phyloP scores from a whole-genome alignment of 1,140 invertebrate species.

The Polypedilum pembai region DNA sequence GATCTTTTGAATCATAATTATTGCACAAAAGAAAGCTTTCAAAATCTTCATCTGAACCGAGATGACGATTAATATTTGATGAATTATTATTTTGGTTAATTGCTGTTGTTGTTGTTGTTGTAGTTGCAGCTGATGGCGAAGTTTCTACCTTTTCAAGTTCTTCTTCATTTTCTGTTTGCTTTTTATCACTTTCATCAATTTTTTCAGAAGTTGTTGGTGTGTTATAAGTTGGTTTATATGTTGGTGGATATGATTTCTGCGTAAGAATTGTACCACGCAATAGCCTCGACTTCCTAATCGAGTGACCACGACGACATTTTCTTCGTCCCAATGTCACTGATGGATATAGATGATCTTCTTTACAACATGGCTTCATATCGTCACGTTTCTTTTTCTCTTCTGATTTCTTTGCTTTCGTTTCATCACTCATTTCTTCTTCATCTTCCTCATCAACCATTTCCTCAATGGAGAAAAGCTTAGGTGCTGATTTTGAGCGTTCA shows the following conservation, averaged over 20 bases:
- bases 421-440: conserved; percentile 48
- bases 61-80: not conserved
- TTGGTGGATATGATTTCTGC: conserved; percentile 7
- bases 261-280: conserved; percentile 29
- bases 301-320: conserved; percentile 42
- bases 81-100: not conserved
- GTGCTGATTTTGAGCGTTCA: conserved; percentile 90
- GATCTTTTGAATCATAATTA: conserved; percentile 35
- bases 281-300: conserved; percentile 36
- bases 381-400: conserved; percentile 36
- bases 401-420: conserved; percentile 30
- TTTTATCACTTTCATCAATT: not conserved
- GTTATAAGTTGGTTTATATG: conserved; percentile 30
- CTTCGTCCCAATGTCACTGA: conserved; percentile 44
- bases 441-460: conserved; percentile 82
- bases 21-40: conserved; percentile 41
- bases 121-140: not conserved
- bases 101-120: no score
- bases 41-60: conserved; percentile 37
- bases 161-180: conserved; percentile 34
- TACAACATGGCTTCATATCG: conserved; percentile 42
- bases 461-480: conserved; percentile 88
- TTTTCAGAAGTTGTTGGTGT: not conserved
- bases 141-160: not conserved
- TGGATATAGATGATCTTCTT: conserved; percentile 44